A percentile compares a stretch with the other conserved stretches of the same genome.
phyloP scores from a whole-genome alignment of 1,140 invertebrate species.

The Steinernema khuongi region DNA sequence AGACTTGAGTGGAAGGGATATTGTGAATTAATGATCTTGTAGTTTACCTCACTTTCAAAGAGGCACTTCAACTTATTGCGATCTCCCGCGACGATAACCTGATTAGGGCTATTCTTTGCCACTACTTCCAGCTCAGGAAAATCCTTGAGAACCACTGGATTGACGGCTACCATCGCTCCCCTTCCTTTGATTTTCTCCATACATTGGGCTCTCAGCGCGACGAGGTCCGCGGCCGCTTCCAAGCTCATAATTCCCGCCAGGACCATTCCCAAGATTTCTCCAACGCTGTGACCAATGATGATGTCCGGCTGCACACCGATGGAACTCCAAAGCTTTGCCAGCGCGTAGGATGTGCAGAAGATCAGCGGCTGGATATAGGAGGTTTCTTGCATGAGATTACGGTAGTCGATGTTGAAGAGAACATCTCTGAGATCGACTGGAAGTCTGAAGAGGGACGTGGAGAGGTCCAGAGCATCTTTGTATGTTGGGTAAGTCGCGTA shows the following conservation, averaged over 20 bases:
- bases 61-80: conserved; percentile 16
- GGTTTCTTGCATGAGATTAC: conserved; percentile 26
- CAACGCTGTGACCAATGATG: conserved; percentile 34
- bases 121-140: conserved; percentile 27
- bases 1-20: conserved; percentile 38
- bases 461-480: conserved; percentile 12
- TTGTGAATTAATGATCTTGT: conserved; percentile 23
- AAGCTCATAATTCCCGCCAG: conserved; percentile 26
- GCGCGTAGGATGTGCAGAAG: conserved; percentile 30
- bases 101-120: conserved; percentile 33
- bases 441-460: conserved; percentile 10
- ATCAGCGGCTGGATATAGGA: conserved; percentile 35
- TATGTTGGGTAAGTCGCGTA: conserved; percentile 23
- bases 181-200: conserved; percentile 32
- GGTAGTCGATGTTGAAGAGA: conserved; percentile 26
- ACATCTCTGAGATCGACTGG: conserved; percentile 22
- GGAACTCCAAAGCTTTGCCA: conserved; percentile 21
- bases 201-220: conserved; percentile 27
- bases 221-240: conserved; percentile 30
- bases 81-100: conserved; percentile 30
- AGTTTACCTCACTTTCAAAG: conserved; percentile 21
- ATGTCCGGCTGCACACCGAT: conserved; percentile 22
- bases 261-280: conserved; percentile 35
- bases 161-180: conserved; percentile 35
- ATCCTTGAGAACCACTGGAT: conserved; percentile 17